phyloP scores from a whole-genome alignment of 2,888 invertebrate species.

The Druceiella hillmani region DNA sequence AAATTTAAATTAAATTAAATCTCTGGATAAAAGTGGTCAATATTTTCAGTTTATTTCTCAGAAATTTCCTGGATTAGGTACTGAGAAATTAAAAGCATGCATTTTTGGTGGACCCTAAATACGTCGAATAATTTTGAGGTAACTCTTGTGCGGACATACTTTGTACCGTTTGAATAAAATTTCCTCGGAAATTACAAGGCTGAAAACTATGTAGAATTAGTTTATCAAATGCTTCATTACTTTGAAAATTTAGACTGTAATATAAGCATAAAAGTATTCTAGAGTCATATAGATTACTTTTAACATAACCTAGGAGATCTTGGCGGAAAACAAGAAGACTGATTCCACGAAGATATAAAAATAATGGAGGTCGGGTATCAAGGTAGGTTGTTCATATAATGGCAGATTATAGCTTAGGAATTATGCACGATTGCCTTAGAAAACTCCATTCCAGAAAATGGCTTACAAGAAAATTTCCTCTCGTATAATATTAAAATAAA shows the following conservation, averaged over 20 bases:
- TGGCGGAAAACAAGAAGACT: slow-evolving; percentile 4
- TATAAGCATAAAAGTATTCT: slow-evolving; percentile 1
- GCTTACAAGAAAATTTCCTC: too few relatives aligned
- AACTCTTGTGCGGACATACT: slow-evolving; percentile 10
- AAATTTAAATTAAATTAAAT: slow-evolving; percentile 4
- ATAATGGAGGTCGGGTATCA: slow-evolving; percentile 6
- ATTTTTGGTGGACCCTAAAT: slow-evolving; percentile 12
- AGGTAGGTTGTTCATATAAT: slow-evolving; percentile 7
- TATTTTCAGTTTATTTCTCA: slow-evolving; percentile 7
- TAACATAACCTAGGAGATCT: neutral
- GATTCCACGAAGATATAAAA: slow-evolving; percentile 2
- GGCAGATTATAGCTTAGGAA: slow-evolving; percentile 3
- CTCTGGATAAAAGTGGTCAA: slow-evolving; percentile 7
- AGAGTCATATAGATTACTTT: slow-evolving; percentile 2
- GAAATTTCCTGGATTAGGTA: slow-evolving; percentile 19
- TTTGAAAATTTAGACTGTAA: slow-evolving; percentile 7
- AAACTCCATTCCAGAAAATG: too few relatives aligned
- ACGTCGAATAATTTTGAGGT: slow-evolving; percentile 7
- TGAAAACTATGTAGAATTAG: slow-evolving; percentile 6
- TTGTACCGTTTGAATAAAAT: slow-evolving; percentile 8
- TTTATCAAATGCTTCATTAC: slow-evolving; percentile 4
- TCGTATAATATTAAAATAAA: neutral
- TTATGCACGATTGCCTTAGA: slow-evolving; percentile 6
- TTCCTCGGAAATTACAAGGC: slow-evolving; percentile 10
- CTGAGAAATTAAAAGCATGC: slow-evolving; percentile 20